These are phyloP conservation scores for Eulemur macaco DNA, from an alignment of 2,113 vertebrate genomes.

Conservation along the genomic window DNA sequence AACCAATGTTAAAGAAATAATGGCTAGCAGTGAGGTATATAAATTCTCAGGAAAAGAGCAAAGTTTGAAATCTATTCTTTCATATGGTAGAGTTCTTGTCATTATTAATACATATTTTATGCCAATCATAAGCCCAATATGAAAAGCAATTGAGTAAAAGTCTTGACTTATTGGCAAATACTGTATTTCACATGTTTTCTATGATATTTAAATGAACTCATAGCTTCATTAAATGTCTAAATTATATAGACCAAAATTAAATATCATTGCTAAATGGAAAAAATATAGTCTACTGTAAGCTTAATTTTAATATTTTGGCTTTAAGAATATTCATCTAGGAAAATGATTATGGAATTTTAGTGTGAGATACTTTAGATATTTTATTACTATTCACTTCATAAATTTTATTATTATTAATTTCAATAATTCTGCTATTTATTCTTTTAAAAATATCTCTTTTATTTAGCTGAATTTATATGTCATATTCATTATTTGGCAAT, in stretches of 20 bases:
- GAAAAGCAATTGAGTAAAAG: neutral
- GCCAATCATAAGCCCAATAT: neutral
- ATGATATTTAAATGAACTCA: neutral
- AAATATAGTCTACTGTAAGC: neutral
- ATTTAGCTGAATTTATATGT: neutral
- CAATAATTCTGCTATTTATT: neutral
- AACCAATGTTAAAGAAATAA: neutral
- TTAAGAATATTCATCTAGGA: neutral
- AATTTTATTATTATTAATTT: neutral
- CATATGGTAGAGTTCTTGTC: neutral
- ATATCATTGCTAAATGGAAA: neutral
- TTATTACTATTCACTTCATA: neutral
- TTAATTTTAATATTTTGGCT: neutral
- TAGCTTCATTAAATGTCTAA: neutral
- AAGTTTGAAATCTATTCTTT: neutral
- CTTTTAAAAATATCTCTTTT: neutral
- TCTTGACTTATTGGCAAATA: neutral
- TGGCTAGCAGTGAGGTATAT: neutral
- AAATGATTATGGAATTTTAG: neutral
- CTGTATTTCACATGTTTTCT: neutral
- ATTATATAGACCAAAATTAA: neutral
- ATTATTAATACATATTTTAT: neutral
- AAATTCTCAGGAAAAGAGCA: neutral
- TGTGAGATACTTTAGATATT: neutral
- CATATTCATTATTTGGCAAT: neutral